phyloP scores from a whole-genome alignment of 2,113 vertebrate genomes.

The Eurystomus gularis region DNA sequence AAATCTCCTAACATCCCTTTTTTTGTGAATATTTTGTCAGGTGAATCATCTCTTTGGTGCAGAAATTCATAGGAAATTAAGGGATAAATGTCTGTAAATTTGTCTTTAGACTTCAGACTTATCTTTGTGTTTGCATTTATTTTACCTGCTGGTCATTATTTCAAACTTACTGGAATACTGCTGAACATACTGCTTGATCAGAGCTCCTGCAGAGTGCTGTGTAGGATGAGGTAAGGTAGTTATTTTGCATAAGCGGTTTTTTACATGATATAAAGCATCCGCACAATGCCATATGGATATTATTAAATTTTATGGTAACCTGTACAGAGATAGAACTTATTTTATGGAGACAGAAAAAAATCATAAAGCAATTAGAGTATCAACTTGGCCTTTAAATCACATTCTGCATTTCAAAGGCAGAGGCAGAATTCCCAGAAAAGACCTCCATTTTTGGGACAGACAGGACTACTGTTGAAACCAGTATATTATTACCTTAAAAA shows the following conservation, averaged over 20 bases:
- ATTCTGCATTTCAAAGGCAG: background rate
- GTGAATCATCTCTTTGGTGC: background rate
- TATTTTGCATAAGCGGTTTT: background rate
- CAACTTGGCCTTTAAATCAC: background rate
- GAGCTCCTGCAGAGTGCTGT: background rate
- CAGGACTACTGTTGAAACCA: background rate
- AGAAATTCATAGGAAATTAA: background rate
- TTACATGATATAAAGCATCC: background rate
- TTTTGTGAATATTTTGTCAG: background rate
- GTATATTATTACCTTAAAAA: background rate
- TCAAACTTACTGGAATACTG: background rate
- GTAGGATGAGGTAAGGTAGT: background rate
- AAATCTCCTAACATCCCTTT: background rate
- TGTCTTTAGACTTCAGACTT: background rate
- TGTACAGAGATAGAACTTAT: background rate
- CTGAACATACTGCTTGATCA: background rate
- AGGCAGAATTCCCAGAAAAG: background rate
- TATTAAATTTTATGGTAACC: constrained; percentile 20
- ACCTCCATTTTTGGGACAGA: background rate
- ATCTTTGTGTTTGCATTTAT: background rate
- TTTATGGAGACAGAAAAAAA: background rate
- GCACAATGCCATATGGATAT: background rate
- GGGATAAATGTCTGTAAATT: background rate
- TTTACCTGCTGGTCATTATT: background rate
- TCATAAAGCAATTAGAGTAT: constrained; percentile 11